Base-by-base conservation (phyloP, 1,140 invertebrate genomes). In the Drosophila kikkawai region DNA sequence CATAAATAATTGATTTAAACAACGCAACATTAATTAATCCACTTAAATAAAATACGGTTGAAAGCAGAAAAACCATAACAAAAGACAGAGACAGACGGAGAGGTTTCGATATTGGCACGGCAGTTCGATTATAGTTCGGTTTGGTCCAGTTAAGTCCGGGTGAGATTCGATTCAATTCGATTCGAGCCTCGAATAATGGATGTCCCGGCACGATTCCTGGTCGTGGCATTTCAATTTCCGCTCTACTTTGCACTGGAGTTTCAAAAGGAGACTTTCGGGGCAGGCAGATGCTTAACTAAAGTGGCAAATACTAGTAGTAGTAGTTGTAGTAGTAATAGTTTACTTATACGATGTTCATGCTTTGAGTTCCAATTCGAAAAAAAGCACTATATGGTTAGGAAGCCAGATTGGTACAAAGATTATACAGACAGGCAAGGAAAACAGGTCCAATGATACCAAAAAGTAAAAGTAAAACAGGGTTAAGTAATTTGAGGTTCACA, bases 241-340 rank as follows among this genome's bases (percentile, higher is more conserved):
- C 53, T 74, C 44, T 44, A 73, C 39, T n/a, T 44, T n/a, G 34
- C 58, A 45, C 60, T 44, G 48, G 36, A 56, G 13, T 32, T 50
- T 53, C 22, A 41, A 67, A 45, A 22, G 67, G 47, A 53, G 47
- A 36, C 26, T 47, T 48, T 37, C 13, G 64, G 65, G 48, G 19
- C 39, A 26, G 61, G 51, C 65, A 19, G 15, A 44, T 61, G 58
- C 71, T 79, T 79, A 74, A 68, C 69, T 84, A 76, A 70, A 58
- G 73, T 75, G 73, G 45, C 70, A 82, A 83, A 61, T 70, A 70
- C 76, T 83, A 83, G 55, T 75, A 37, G 64, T 76, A 71, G 44
- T 42, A 8, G 50, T 51, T 12, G 50, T 51, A 34, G 50, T 51
- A 34, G 34, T 36, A 41, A 17, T 56, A 22, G 9, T 36, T 19